Percentiles rank a stretch among this genome's conserved stretches.
Evolutionary conservation across 2,888 invertebrate genomes (phyloP).

Genomic region (Drosophila antonietae): DNA sequence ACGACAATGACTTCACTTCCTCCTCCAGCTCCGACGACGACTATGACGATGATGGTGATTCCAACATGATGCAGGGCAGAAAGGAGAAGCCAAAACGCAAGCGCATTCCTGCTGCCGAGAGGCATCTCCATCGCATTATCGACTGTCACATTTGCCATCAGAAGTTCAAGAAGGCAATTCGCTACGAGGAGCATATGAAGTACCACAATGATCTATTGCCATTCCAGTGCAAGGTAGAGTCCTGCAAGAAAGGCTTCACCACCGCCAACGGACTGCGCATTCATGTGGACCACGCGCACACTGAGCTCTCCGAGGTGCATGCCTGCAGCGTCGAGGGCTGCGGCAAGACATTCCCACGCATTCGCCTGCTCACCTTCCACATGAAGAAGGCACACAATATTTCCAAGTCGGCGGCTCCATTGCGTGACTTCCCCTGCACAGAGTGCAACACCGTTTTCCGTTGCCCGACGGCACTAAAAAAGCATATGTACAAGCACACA

Average conservation of each 20-base stretch:
- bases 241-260: constrained; percentile 81
- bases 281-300: constrained; percentile 81
- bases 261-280: constrained; percentile 80
- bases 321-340: constrained; percentile 81
- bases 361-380: constrained; percentile 81
- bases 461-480: constrained; percentile 82
- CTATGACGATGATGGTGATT: constrained; percentile 44
- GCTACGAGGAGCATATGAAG: constrained; percentile 82
- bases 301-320: constrained; percentile 78
- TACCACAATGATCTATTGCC: constrained; percentile 82
- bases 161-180: constrained; percentile 79
- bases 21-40: constrained; percentile 49
- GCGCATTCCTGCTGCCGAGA: constrained; percentile 70
- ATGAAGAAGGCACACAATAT: constrained; percentile 78
- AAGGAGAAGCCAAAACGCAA: constrained; percentile 69
- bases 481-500: constrained; percentile 83
- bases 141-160: constrained; percentile 82
- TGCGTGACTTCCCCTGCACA: constrained; percentile 80
- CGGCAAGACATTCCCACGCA: constrained; percentile 77
- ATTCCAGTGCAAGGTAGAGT: constrained; percentile 80
- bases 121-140: constrained; percentile 78
- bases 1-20: constrained; percentile 44
- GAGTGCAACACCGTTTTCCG: constrained; percentile 83
- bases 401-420: constrained; percentile 73
- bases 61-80: constrained; percentile 25